Evolutionary conservation across 2,113 vertebrate genomes (phyloP).

Genomic region (Panthera leo): DNA sequence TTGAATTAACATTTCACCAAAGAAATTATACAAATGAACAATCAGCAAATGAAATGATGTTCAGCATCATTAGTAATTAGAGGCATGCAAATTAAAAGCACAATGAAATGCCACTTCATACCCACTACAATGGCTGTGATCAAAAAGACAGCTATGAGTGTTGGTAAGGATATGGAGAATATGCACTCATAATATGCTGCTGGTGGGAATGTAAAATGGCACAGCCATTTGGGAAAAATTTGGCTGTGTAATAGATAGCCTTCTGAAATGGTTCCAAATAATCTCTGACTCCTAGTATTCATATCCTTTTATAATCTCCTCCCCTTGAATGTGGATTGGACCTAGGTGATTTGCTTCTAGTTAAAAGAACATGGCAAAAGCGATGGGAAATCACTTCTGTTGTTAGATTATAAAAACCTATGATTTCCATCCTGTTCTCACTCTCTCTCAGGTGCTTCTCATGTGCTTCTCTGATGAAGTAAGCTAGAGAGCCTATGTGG

Average conservation of each 20-base stretch:
- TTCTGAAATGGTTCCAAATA: background rate
- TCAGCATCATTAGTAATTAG: constrained; percentile 8
- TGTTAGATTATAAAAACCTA: background rate
- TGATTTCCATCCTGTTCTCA: background rate
- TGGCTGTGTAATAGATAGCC: background rate
- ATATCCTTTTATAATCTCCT: background rate
- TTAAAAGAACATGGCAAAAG: background rate
- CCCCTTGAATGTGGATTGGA: background rate
- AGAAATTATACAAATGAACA: constrained; percentile 39
- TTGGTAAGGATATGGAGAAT: background rate
- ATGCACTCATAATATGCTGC: background rate
- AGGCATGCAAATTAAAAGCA: constrained; percentile 37
- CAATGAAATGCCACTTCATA: constrained; percentile 5
- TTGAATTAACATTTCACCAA: constrained; percentile 35
- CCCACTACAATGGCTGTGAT: background rate
- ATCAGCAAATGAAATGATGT: background rate
- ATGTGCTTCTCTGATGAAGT: background rate
- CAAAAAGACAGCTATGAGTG: background rate
- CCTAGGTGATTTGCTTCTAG: background rate
- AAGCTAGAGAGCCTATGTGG: background rate
- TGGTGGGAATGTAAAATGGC: background rate
- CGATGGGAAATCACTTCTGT: background rate
- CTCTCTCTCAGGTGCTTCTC: background rate
- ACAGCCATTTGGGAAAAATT: background rate
- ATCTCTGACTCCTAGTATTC: background rate